Conservation (phyloP, 2,113 vertebrate genomes). For the Bufo bufo region DNA sequence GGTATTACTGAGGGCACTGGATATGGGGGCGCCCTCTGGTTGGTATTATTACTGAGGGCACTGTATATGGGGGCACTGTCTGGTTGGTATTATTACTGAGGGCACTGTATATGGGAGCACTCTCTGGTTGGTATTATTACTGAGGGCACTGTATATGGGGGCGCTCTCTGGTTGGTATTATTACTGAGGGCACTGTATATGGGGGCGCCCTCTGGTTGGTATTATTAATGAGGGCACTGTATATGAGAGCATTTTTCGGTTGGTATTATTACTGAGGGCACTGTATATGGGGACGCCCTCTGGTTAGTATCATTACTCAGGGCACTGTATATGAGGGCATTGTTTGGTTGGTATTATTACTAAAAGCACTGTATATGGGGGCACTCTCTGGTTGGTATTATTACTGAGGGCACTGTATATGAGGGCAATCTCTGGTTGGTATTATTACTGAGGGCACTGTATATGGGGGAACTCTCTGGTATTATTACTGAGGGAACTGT, state of each 20-base stretch:
- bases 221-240: not conserved
- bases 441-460: too few relatives aligned
- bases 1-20: not conserved
- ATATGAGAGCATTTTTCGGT: too few relatives aligned
- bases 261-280: not conserved
- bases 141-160: not conserved
- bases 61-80: too few relatives aligned
- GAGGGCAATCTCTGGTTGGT: too few relatives aligned
- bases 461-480: not conserved
- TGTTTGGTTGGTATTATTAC: not conserved
- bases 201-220: not conserved
- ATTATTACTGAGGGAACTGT: not conserved
- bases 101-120: too few relatives aligned
- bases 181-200: not conserved
- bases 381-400: not conserved
- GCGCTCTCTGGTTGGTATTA: too few relatives aligned
- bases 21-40: not conserved
- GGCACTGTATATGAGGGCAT: not conserved
- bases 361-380: not conserved
- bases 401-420: too few relatives aligned
- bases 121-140: not conserved
- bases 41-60: too few relatives aligned
- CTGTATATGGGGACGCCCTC: not conserved
- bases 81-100: too few relatives aligned
- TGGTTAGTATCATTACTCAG: not conserved